Evolutionary conservation across 30 jellyfish, hydroid and myxozoan species (phyloP), one percentile per base, ranked within the genome.

Genomic region (Aurelia sp.): DNA sequence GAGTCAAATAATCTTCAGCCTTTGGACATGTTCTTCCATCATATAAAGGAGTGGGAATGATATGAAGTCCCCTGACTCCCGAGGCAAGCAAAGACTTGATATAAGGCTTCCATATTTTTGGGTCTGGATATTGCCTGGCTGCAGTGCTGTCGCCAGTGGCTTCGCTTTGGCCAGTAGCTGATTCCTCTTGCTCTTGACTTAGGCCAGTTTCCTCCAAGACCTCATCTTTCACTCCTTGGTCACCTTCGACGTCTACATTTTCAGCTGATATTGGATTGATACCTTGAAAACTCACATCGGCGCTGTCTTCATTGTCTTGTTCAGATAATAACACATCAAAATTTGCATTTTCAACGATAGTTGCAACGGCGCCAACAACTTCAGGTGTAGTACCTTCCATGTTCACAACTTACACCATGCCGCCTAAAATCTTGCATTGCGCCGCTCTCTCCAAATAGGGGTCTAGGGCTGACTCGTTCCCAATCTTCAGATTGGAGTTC

Each of bases 61-160:
- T 82, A 51, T 69, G 64, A 62, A 31, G 63, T 18, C 87, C 92
- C 30, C 89, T 70, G 44, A 93, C 82, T 22, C 96, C 98, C 40
- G 75, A 62, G 30, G 82, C 98, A 8, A 92, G 75, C 41, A 92
- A 64, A 33, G 91, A 77, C 18, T 76, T 71, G 44, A 92, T 96
- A 85, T 79, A 86, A 3, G 91, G 97, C 73, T 92, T 92, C 98
- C 98, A 92, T 60, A 79, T 95, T 47, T 86, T 86, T 21, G 78
- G 70, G 59, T 86, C 78, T 18, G 96, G 92, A 50, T 82, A 82
- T 10, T 69, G 57, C 82, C n/a, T 21, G 38, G 13, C 47, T 11
- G 55, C 15, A 44, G 50, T 38, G 47, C 52, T 6, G 5, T 1
- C 50, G 17, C 15, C 15, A 44, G 55, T 44, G 55, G 55, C 55